Conservation (phyloP, 2,113 vertebrate genomes). For the Gracilinanus agilis region DNA sequence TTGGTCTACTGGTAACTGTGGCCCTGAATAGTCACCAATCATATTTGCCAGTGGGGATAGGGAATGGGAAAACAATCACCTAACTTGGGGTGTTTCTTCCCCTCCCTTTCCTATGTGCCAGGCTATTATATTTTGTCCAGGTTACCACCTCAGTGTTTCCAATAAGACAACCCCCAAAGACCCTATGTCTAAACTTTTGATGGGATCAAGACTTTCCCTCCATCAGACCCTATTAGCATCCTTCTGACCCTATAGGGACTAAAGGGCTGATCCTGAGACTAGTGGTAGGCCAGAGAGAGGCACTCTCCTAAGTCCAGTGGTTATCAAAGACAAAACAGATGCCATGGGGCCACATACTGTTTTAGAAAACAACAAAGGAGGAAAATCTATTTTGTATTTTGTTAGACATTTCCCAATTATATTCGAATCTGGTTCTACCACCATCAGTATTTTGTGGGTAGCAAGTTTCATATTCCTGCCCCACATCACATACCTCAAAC, state of each 20-base stretch:
- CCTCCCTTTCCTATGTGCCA: neutral
- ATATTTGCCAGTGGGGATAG: neutral
- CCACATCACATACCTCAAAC: neutral
- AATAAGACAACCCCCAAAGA: neutral
- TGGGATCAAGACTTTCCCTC: neutral
- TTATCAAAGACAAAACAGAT: neutral
- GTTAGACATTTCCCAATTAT: neutral
- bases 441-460: neutral
- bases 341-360: neutral
- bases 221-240: accelerated
- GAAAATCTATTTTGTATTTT: neutral
- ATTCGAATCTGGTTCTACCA: neutral
- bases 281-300: neutral
- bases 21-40: neutral
- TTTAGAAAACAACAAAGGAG: neutral
- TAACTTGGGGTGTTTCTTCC: neutral
- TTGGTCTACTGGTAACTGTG: neutral
- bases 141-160: neutral
- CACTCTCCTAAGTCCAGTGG: neutral
- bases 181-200: neutral
- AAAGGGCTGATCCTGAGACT: neutral
- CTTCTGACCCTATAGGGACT: neutral
- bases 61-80: neutral
- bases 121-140: accelerated
- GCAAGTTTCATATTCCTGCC: neutral